These are phyloP conservation scores for Scaptodrosophila latifasciaeformis DNA, from an alignment of 2,888 invertebrate species.

Conservation along the genomic window DNA sequence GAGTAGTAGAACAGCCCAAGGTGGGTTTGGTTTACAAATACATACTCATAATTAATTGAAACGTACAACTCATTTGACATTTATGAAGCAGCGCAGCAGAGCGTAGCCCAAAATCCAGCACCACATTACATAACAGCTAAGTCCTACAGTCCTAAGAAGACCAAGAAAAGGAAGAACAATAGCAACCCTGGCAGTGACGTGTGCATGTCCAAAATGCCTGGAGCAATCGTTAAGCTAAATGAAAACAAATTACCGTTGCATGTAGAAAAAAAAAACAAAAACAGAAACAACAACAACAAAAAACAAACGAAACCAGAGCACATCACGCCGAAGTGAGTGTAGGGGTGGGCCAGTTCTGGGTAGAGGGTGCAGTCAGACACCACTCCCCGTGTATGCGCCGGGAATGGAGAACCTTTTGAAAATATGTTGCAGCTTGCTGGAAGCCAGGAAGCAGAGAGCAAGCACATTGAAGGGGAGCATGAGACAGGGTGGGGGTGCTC, in stretches of 20 bases:
- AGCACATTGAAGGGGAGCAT: too few species aligned
- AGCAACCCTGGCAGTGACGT: conserved; percentile 45
- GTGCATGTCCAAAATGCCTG: conserved; percentile 64
- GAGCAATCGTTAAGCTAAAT: conserved; percentile 66
- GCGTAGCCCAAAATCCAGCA: conserved; percentile 20
- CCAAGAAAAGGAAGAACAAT: conserved; percentile 17
- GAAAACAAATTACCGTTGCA: conserved; percentile 69
- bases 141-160: not conserved
- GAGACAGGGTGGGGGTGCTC: too few species aligned
- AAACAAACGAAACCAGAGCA: too few species aligned
- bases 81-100: conserved; percentile 46
- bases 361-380: too few species aligned
- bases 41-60: conserved; percentile 67
- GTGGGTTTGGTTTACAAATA: conserved; percentile 39
- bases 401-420: too few species aligned
- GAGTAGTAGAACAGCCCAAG: too few species aligned
- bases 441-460: too few species aligned
- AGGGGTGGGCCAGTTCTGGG: too few species aligned
- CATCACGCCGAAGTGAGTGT: too few species aligned
- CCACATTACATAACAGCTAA: conserved; percentile 30
- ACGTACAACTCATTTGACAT: conserved; percentile 58
- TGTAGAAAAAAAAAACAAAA: conserved; percentile 32
- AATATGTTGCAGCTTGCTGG: conserved; percentile 42
- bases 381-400: too few species aligned
- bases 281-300: conserved; percentile 30